Base-by-base conservation (phyloP, 2,888 invertebrate species). In the Apantesis nais region DNA sequence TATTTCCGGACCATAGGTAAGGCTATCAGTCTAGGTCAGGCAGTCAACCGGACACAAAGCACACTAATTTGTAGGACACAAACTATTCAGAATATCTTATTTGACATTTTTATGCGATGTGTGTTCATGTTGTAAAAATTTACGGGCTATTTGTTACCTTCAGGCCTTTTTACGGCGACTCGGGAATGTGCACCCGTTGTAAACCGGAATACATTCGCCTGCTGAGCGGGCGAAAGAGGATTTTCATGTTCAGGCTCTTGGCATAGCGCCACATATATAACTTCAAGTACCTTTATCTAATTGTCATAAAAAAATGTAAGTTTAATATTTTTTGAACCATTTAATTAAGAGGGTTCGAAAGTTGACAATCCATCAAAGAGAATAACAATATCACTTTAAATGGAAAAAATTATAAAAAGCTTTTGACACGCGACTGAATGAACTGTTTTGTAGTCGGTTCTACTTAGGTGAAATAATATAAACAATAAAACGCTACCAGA, bases 81-180 rank as follows among this genome's bases (percentile, higher is more conserved):
- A 85, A 86, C 78, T 83, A 75, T 72, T 66, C 55, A 65, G 76
- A 78, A 77, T 72, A 76, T 78, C 82, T 85, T 87, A 88, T 88
- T 87, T 85, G 85, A 76, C 79, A 82, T 81, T 80, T 86, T 86
- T 86, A 87, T 85, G 84, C 75, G 82, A 84, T 84, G 84, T 86
- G 83, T 85, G 87, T 86, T 83, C 74, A 78, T 81, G 87, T 79
- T 80, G 87, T 90, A 90, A 90, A 90, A 87, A 83, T 86, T 86
- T 89, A 89, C 81, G 87, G 82, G 79, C 84, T 81, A 82, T 58
- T 89, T 52, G 9, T 52, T 86, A 85, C 86, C 74, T 77, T 67
- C 79, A 75, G 85, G 79, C 76, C 83, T 76, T 83, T 89, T 90
- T 90, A 90, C 88, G 89, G 88, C 77, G 77, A 74, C 72, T 73